Evolutionary conservation across 2,888 invertebrate species (phyloP).

Genomic region (Linhomoeus sp.): DNA sequence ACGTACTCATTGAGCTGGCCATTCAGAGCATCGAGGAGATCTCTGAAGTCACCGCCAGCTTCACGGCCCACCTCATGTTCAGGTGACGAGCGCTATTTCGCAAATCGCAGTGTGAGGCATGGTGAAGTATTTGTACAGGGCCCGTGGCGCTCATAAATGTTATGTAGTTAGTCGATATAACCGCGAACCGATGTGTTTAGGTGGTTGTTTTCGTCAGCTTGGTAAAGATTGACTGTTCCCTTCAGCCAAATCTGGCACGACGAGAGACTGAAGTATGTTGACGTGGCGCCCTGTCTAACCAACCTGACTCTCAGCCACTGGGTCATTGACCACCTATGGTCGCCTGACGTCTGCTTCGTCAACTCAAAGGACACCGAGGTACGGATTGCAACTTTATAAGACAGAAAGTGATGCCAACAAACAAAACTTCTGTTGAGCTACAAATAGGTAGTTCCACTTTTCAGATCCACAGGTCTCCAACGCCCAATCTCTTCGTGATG

Average conservation of each 20-base stretch:
- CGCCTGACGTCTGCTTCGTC: conserved; percentile 1
- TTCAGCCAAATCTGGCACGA: conserved; percentile 9
- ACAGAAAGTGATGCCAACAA: no score
- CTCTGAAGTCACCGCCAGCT: conserved; percentile 20
- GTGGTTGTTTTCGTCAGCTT: no score
- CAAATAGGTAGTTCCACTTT: no score
- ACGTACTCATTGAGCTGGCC: conserved; percentile 16
- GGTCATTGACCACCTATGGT: neutral
- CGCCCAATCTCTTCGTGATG: conserved; percentile 1
- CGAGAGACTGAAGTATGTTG: neutral
- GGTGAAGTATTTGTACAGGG: no score
- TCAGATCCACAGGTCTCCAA: neutral
- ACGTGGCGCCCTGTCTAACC: neutral
- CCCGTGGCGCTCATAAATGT: no score
- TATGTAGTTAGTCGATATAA: no score
- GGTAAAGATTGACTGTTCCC: no score
- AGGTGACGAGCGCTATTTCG: conserved; percentile 6
- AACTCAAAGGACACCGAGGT: neutral
- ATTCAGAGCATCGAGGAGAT: conserved; percentile 24
- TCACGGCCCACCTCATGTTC: conserved; percentile 22
- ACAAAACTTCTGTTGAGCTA: no score
- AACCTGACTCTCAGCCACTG: neutral
- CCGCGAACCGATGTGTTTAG: no score
- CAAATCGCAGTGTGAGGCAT: no score
- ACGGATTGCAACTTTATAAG: no score